These are phyloP conservation scores for Mesocricetus auratus DNA, from an alignment of 2,113 vertebrate species.

Conservation along the genomic window DNA sequence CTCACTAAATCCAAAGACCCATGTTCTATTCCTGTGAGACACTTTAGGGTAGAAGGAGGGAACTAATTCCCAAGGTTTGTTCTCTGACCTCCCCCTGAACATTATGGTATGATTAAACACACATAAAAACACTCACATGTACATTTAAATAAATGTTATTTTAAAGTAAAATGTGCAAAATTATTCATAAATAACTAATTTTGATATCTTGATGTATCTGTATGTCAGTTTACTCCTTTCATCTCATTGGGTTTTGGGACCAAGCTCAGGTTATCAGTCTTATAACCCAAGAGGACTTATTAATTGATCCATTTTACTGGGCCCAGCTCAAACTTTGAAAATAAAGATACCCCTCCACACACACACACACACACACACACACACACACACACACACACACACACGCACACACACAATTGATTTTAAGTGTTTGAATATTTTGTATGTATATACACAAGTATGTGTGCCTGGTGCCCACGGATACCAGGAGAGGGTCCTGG, in stretches of 20 bases:
- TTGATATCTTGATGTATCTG: not conserved
- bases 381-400: too few species aligned
- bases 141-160: not conserved
- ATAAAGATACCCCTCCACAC: not conserved
- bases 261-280: not conserved
- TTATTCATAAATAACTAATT: not conserved
- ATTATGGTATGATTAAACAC: not conserved
- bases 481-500: not conserved
- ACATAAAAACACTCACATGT: not conserved
- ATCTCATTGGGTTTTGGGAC: not conserved
- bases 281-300: not conserved
- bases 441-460: not conserved
- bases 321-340: not conserved
- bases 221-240: not conserved
- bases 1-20: not conserved
- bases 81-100: not conserved
- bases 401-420: too few species aligned
- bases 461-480: not conserved
- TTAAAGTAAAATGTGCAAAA: not conserved
- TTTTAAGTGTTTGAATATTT: not conserved
- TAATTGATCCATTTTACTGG: not conserved
- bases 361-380: too few species aligned
- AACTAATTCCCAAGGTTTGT: not conserved
- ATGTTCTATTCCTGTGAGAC: not conserved
- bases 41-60: not conserved